Conservation (phyloP, 2,888 invertebrate genomes). For the Urechis unicinctus region DNA sequence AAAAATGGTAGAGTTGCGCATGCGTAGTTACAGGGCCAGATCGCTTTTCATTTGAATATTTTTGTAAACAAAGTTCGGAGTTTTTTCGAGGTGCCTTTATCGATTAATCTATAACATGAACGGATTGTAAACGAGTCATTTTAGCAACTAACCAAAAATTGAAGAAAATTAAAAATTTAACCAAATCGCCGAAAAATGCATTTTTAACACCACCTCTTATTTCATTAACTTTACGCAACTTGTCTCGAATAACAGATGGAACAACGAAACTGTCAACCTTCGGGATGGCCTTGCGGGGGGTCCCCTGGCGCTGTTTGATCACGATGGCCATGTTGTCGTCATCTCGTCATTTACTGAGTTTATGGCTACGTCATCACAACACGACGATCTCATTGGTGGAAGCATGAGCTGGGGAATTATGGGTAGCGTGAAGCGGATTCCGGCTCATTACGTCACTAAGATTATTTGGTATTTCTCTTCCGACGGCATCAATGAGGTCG, state of each 20-base stretch:
- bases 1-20: too few species aligned
- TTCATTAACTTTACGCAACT: too few species aligned
- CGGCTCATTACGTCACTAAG: slow-evolving; percentile 8
- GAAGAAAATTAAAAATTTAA: too few species aligned
- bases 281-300: slow-evolving; percentile 7
- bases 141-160: too few species aligned
- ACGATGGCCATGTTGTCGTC: slow-evolving; percentile 3
- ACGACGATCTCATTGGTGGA: slow-evolving; percentile 13
- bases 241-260: slow-evolving; percentile 8
- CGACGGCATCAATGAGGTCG: slow-evolving; percentile 6
- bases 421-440: slow-evolving; percentile 24
- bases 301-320: slow-evolving; percentile 9
- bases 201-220: too few species aligned
- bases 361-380: slow-evolving; percentile 22
- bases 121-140: too few species aligned
- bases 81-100: too few species aligned
- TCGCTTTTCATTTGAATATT: too few species aligned
- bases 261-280: not conserved
- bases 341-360: slow-evolving; percentile 17
- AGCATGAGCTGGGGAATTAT: slow-evolving; percentile 25
- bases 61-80: too few species aligned
- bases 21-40: too few species aligned
- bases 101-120: too few species aligned
- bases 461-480: not conserved
- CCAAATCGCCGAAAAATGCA: too few species aligned